Base-by-base conservation (phyloP, 2,113 vertebrate genomes). In the Crocuta crocuta region DNA sequence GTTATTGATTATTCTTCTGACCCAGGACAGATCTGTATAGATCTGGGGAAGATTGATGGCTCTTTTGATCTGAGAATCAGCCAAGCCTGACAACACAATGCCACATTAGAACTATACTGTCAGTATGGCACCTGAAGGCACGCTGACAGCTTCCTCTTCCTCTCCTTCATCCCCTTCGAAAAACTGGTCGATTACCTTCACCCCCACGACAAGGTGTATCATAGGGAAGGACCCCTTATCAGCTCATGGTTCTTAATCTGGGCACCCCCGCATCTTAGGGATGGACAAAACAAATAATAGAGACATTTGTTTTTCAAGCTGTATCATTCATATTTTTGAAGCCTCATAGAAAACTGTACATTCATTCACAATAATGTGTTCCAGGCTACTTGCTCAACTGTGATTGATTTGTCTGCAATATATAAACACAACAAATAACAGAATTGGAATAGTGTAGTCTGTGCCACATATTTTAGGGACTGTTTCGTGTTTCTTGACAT, bases 41-140 rank as follows among this genome's bases (percentile, higher is more conserved):
- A 97, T 98, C 93, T n/a, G 19, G 26, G 53, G 94, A 93, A 95
- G 97, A 96, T 55, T 53, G 93, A 97, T 96, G 66, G 76, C 76
- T 97, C 89, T 94, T 97, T 97, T 96, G 96, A 98, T 94, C 58
- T 39, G 91, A 73, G 85, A 48, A 80, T 91, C 86, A 97, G 82
- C 65, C 39, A 33, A n/a, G 39, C 58, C 84, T 95, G 88, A 91
- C 84, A 88, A 17, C 84, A 68, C 45, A 65, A 35, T 33, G 45
- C 48, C 80, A 16, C 10, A 0, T 35, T 45, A 53, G 50, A 87
- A 28, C 66, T 26, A 43, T 1, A 0, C 43, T 7, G 2, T 45
- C 35, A 15, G 5, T 2, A 1, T 0, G 4, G 48, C 33, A 63
- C 55, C 53, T 70, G 48, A 4, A 0, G 1, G 16, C 17, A 21